phyloP scores from a whole-genome alignment of 2,888 invertebrate genomes.

The Tetrapedia diversipes region DNA sequence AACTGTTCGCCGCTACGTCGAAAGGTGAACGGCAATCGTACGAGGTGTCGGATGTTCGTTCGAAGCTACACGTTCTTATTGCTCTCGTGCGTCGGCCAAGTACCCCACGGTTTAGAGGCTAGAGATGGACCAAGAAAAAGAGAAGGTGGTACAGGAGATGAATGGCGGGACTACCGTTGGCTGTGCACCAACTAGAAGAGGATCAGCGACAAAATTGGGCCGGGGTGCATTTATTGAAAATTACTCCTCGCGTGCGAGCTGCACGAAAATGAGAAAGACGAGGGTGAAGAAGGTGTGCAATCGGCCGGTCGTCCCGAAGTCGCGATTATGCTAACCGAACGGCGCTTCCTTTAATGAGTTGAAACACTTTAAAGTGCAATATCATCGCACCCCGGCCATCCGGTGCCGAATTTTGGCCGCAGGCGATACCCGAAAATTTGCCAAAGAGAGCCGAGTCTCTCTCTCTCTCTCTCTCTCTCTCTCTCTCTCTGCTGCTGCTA shows the following conservation, averaged over 20 bases:
- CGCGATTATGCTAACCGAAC: conserved; percentile 56
- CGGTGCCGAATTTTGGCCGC: conserved; percentile 26
- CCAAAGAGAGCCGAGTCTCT: neutral
- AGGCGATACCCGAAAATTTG: conserved; percentile 16
- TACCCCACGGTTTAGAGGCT: conserved; percentile 12
- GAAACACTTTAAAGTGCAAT: conserved; percentile 58
- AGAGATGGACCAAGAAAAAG: conserved; percentile 5
- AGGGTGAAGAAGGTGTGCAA: conserved; percentile 21
- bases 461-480: too few species aligned
- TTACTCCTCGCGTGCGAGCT: conserved; percentile 73
- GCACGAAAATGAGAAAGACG: conserved; percentile 11
- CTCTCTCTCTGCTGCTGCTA: too few species aligned
- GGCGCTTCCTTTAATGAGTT: conserved; percentile 57
- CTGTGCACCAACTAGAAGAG: conserved; percentile 44
- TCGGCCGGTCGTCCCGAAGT: conserved; percentile 33
- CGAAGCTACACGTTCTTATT: conserved; percentile 19
- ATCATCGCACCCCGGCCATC: conserved; percentile 47
- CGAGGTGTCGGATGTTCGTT: conserved; percentile 27
- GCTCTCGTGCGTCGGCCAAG: conserved; percentile 25
- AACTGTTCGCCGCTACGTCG: conserved; percentile 21
- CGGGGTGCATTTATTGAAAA: conserved; percentile 74
- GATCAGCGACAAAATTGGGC: conserved; percentile 53
- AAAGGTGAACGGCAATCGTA: conserved; percentile 47
- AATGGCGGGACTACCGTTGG: conserved; percentile 38
- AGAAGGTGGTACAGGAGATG: neutral